Evolutionary conservation across 1,140 invertebrate species (phyloP).

Genomic region (Geopemphigus sp.): DNA sequence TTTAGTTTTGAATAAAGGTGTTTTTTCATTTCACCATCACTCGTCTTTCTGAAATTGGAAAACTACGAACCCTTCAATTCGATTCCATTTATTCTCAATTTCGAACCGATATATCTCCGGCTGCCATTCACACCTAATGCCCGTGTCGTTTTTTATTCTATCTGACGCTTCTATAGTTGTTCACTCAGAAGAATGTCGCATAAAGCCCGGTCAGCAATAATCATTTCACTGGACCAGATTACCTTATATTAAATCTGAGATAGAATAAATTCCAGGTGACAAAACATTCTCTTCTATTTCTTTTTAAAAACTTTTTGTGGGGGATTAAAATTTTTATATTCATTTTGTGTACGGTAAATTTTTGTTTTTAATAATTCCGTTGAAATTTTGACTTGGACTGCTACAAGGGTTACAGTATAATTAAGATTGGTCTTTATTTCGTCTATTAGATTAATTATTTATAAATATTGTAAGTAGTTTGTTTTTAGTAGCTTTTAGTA

Average conservation of each 20-base stretch:
- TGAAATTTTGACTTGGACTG: too few relatives aligned
- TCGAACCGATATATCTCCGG: constrained; percentile 28
- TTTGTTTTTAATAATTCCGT: not conserved
- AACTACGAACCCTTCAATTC: constrained; percentile 38
- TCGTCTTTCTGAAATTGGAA: constrained; percentile 34
- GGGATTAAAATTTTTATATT: not conserved
- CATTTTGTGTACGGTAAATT: constrained; percentile 6
- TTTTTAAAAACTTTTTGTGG: constrained; percentile 2
- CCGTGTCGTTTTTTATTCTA: constrained; percentile 41
- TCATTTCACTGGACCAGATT: constrained; percentile 29
- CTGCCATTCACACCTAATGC: constrained; percentile 47
- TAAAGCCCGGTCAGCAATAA: constrained; percentile 42
- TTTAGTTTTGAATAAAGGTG: constrained; percentile 13
- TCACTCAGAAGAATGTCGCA: constrained; percentile 22
- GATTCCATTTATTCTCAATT: constrained; percentile 47
- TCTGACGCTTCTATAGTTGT: constrained; percentile 21
- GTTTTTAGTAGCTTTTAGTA: too few relatives aligned
- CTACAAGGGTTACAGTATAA: too few relatives aligned
- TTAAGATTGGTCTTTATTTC: too few relatives aligned
- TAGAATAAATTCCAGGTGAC: constrained; percentile 2
- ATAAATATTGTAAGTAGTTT: too few relatives aligned
- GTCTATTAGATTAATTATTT: too few relatives aligned
- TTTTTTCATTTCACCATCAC: constrained; percentile 11
- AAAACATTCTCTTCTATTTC: not conserved
- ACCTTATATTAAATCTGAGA: constrained; percentile 35